Evolutionary conservation across 2,113 vertebrate genomes (phyloP).

Genomic region (Cynoglossus semilaevis): DNA sequence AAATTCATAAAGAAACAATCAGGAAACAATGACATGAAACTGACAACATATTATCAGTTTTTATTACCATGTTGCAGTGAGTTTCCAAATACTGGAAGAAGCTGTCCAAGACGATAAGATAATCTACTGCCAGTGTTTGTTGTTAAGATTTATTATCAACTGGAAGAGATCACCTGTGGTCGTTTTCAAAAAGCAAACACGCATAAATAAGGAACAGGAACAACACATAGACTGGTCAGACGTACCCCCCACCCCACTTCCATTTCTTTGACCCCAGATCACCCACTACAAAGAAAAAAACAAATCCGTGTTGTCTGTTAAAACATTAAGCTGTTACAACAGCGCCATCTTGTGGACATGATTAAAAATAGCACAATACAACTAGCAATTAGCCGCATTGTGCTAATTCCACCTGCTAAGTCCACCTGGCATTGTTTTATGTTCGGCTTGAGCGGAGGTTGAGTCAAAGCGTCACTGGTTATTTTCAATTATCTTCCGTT

Average conservation of each 20-base stretch:
- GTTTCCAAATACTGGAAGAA: slow-evolving; percentile 31
- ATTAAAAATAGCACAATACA: neutral
- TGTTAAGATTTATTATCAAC: slow-evolving; percentile 23
- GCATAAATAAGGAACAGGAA: neutral
- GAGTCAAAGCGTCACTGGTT: too few species aligned
- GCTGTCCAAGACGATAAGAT: slow-evolving; percentile 32
- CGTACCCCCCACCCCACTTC: neutral
- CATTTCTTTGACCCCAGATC: neutral
- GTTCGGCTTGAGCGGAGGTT: too few species aligned
- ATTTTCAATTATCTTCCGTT: too few species aligned
- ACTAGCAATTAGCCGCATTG: too few species aligned
- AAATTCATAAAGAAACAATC: neutral
- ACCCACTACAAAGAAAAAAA: too few species aligned
- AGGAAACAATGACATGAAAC: slow-evolving; percentile 13
- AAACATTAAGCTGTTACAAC: slow-evolving; percentile 1
- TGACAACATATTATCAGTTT: neutral
- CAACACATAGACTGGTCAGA: too few species aligned
- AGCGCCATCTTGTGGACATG: slow-evolving; percentile 21
- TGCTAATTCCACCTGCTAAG: too few species aligned
- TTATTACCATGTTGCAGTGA: slow-evolving; percentile 5
- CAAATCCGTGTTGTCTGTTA: neutral
- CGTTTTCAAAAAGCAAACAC: neutral
- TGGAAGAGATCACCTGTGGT: slow-evolving; percentile 2
- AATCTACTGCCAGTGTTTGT: slow-evolving; percentile 20
- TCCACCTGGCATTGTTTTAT: too few species aligned